Evolutionary conservation across 2,888 invertebrate genomes (phyloP), one percentile per base, ranked within the genome.

Genomic region (Cephus nigrinus): DNA sequence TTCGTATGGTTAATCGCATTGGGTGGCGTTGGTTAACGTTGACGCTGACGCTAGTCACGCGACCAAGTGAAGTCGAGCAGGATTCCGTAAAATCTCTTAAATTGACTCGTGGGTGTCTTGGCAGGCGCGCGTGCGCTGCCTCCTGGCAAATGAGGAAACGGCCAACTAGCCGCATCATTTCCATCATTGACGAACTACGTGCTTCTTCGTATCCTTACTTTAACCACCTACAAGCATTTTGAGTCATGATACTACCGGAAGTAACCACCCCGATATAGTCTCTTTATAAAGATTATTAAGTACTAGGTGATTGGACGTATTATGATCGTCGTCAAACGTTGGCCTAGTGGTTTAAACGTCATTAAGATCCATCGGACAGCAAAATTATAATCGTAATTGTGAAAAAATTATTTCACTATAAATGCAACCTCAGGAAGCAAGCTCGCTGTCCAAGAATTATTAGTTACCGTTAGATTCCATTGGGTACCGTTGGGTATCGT

Each of bases 81-180:
- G 86, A 90, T 90, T 90, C 90, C 90, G 87, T 82, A 89, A 90
- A 90, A 90, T 90, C 90, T 88, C 85, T 85, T 87, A 87, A 90
- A 90, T 89, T 89, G 85, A 88, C 86, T 88, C 84, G 90, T 90
- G 90, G 90, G 90, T 90, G 90, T 90, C 87, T 82, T 55, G 55
- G 55, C 55, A 55, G 55, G 55, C 55, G 55, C 55, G 55, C 80
- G 80, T 81, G n/a, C 69, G 80, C 80, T 81, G 32, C 40, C 75
- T 40, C 80, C 80, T 84, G 81, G 80, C 84, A 90, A 90, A 90
- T 90, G 89, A 90, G 90, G 90, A 90, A 90, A 89, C 86, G 84
- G 85, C 87, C 87, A 89, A 89, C 89, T 89, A 89, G 84, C 86
- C 86, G 84, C 86, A 84, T 89, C 88, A 89, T 90, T 89, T 90